Evolutionary conservation across 2,888 invertebrate genomes (phyloP), one percentile per base, ranked within the genome.

Genomic region (Cataglyphis cursor): DNA sequence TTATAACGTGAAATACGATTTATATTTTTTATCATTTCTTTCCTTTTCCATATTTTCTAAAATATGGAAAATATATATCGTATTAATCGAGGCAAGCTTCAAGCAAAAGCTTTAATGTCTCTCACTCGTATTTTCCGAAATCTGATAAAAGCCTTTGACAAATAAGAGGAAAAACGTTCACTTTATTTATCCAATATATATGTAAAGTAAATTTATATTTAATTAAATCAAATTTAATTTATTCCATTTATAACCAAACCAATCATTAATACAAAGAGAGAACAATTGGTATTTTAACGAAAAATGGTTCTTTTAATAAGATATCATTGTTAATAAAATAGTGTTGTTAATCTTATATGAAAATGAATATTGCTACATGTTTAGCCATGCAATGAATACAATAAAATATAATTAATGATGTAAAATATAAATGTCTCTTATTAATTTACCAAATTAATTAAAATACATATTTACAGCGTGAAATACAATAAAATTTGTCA

Each of bases 211-310:
- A 61, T 74, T 62, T 31, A 61, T 61, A 62, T 62, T 74, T 48
- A 44, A 74, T 44, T 44, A 31, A 74, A 41, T n/a, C 38, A n/a
- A 73, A 73, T 73, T 59, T 68, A 28, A 73, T 61, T 31, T 31
- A 31, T 48, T 65, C 18, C 48, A 31, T 64, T 62, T 48, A 75
- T 48, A 75, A 64, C 21, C 3, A 18, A 64, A 64, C 31, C 21
- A 10, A 44, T 64, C 31, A 35, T 18, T 35, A 35, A 65, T 35
- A 12, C 12, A 64, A 1, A 64, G 21, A 31, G 35, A 35, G 15
- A 10, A 10, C 24, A 41, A 28, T 61, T 73, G 12, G 1, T 35
- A 31, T 38, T 75, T 75, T 35, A 75, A 59, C n/a, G 18, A 51
- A 38, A 72, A 72, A 59, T 59, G 12, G 0, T 18, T 18, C 35